Conservation (phyloP, 2,113 vertebrate species). For the Archocentrus centrarchus region DNA sequence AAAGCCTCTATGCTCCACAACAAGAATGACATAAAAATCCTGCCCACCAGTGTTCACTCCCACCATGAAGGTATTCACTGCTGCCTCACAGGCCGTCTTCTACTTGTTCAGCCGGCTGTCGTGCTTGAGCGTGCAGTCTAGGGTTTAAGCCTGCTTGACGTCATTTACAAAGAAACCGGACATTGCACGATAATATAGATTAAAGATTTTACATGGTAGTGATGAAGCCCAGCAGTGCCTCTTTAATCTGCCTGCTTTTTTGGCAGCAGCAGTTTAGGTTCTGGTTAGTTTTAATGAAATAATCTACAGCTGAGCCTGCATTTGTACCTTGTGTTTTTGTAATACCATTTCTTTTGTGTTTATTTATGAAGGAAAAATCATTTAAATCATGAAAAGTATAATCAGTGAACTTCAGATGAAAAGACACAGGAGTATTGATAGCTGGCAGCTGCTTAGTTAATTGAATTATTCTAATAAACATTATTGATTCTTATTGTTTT, state of each 20-base stretch:
- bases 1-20: constrained; percentile 31
- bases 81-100: constrained; percentile 7
- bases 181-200: constrained; percentile 11
- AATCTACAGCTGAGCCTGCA: not conserved
- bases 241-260: not conserved
- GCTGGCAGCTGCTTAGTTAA: not conserved
- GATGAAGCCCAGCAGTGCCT: not conserved
- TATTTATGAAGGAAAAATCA: not conserved
- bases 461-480: not conserved
- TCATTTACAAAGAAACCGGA: constrained; percentile 19
- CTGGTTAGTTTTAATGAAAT: not conserved
- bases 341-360: not conserved
- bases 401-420: not conserved
- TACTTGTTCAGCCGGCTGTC: constrained; percentile 26
- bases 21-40: constrained; percentile 60
- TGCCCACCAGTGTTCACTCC: constrained; percentile 62
- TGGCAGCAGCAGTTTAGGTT: not conserved
- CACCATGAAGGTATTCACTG: constrained; percentile 27
- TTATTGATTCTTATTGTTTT: not conserved
- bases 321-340: not conserved
- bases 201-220: constrained; percentile 13
- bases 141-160: constrained; percentile 28
- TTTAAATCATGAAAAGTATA: not conserved
- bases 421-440: not conserved
- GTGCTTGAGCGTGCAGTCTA: not conserved